These are phyloP conservation scores for Acanthaster planci DNA, from an alignment of 35 echinoderm and acorn worm genomes.

Conservation along the genomic window DNA sequence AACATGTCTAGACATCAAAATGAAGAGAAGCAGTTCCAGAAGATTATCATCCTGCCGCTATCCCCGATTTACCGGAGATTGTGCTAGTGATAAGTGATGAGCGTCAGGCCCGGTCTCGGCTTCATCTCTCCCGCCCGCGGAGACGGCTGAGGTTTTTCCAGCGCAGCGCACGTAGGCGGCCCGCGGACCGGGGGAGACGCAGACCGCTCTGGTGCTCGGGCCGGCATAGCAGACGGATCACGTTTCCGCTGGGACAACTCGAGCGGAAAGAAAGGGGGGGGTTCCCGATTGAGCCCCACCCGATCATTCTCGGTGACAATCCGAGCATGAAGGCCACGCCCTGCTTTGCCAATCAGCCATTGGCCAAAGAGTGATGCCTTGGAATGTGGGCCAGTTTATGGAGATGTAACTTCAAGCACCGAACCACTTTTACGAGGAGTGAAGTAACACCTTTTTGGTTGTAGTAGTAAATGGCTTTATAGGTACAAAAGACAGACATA, in stretches of 20 bases:
- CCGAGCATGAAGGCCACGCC: too few relatives aligned
- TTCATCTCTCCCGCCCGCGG: neutral
- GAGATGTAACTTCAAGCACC: too few relatives aligned
- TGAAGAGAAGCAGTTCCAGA: neutral
- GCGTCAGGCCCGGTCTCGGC: neutral
- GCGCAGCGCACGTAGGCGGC: neutral
- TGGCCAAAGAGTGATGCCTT: too few relatives aligned
- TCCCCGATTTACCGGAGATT: neutral
- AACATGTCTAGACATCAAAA: neutral
- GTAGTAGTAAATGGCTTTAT: too few relatives aligned
- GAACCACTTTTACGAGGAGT: too few relatives aligned
- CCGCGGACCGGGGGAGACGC: neutral
- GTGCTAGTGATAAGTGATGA: neutral
- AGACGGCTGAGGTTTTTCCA: neutral
- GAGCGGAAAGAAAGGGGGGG: neutral
- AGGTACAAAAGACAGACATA: too few relatives aligned
- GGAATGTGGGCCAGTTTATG: too few relatives aligned
- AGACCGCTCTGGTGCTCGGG: neutral
- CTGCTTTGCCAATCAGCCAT: too few relatives aligned
- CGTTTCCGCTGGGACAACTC: slow-evolving; percentile 18
- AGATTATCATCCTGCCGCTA: neutral
- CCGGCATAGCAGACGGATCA: slow-evolving; percentile 3
- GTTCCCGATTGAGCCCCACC: too few relatives aligned
- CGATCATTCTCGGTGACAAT: too few relatives aligned
- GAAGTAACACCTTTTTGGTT: too few relatives aligned